These are phyloP conservation scores for Eretmocerus hayati DNA, from an alignment of 2,888 invertebrate genomes.

Conservation along the genomic window DNA sequence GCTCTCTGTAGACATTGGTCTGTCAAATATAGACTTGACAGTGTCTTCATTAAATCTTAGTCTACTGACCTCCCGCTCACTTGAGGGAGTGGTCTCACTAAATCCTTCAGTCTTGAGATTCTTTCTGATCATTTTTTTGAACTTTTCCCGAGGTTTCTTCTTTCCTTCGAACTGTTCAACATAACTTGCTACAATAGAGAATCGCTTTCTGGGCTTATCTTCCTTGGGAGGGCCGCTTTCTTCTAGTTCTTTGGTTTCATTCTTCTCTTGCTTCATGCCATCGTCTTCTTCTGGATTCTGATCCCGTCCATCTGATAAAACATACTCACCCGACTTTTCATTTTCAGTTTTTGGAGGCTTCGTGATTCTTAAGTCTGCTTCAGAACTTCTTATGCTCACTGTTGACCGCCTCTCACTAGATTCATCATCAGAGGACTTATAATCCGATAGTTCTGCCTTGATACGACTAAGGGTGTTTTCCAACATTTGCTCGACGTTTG, in stretches of 20 bases:
- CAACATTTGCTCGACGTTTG: constrained; percentile 38
- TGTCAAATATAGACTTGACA: constrained; percentile 29
- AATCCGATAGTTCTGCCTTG: constrained; percentile 41
- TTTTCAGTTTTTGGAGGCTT: constrained; percentile 7
- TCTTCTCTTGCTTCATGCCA: constrained; percentile 12
- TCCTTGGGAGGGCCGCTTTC: constrained; percentile 10
- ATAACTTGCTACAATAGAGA: constrained; percentile 43
- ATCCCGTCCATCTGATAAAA: too few relatives aligned
- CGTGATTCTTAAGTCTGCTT: constrained; percentile 18
- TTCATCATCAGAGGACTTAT: constrained; percentile 30
- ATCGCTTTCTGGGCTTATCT: constrained; percentile 32
- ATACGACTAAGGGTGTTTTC: constrained; percentile 40
- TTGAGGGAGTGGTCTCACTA: constrained; percentile 36
- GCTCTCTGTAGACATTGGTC: constrained; percentile 44
- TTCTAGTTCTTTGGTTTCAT: constrained; percentile 7
- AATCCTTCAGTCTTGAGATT: neutral
- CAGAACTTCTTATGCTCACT: neutral
- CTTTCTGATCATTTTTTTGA: constrained; percentile 1
- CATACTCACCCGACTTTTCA: neutral
- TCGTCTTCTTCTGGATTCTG: constrained; percentile 17
- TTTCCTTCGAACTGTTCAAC: constrained; percentile 42
- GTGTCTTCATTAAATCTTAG: constrained; percentile 25
- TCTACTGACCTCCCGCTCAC: constrained; percentile 47
- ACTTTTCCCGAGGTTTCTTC: constrained; percentile 24
- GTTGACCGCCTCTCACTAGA: constrained; percentile 4